Evolutionary conservation across 2,113 vertebrate genomes (phyloP), one percentile per base, ranked within the genome.

Genomic region (Lathamus discolor): DNA sequence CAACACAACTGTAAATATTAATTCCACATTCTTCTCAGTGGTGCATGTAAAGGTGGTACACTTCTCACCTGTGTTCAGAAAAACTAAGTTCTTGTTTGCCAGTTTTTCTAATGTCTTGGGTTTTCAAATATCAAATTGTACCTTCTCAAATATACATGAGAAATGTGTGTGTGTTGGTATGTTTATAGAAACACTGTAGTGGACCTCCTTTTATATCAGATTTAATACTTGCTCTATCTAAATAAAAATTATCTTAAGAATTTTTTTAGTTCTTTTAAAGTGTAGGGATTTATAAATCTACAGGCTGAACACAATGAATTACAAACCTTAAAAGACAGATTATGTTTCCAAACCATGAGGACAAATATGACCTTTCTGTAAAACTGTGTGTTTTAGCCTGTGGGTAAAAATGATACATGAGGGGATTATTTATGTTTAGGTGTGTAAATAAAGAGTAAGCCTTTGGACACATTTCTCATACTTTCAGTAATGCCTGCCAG

Each of bases 391-490:
- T 64, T 96, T 94, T 90, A 86, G 76, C 82, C 61, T 78, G 23
- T 88, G 43, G 85, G 76, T 86, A 86, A 68, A 88, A 94, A 82
- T 75, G 64, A 61, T 88, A 88, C 51, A 90, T n/a, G 79, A 88
- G 67, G 68, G 28, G 67, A 95, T 96, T 96, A 88, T 95, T 96
- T 96, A 80, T 97, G 75, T 94, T 96, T 96, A 94, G 85, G 55
- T 83, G 83, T 86, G 73, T 81, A 93, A 95, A 96, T 93, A 96
- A 94, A 93, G 49, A 90, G n/a, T 61, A 72, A 95, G 75, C 35
- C 39, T 90, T 88, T 95, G 90, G 94, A 88, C 39, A 92, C 46
- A 10, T 20, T 77, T 77, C 63, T 95, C 79, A 19, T 41, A 86
- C 88, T 96, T 93, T 85, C 66, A 94, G 48, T 43, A 68, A 35